Percentiles rank a stretch among this genome's conserved stretches.
Conservation (phyloP, 2,888 invertebrate species). For the Caradrina clavipalpis region DNA sequence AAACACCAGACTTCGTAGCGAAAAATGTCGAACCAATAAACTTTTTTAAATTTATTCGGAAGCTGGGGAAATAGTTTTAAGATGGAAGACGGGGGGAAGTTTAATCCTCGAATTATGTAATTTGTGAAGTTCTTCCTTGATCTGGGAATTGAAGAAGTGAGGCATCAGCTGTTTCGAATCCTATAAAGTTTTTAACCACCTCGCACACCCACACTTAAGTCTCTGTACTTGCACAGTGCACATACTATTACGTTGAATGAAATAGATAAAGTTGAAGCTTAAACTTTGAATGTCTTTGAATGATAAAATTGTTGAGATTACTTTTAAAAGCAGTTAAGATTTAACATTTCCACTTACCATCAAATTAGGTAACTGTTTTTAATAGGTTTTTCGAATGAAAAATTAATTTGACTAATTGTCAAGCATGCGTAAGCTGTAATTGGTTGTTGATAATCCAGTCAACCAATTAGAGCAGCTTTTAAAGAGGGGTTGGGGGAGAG, state of each 20-base stretch:
- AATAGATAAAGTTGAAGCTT: conserved; percentile 9
- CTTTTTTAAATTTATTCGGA: conserved; percentile 53
- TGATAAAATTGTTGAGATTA: background rate
- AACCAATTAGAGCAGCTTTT: too few species aligned
- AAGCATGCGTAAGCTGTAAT: too few species aligned
- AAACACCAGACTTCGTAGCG: conserved; percentile 46
- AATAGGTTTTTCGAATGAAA: too few species aligned
- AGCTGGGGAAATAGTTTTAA: conserved; percentile 51
- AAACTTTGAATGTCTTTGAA: conserved; percentile 8
- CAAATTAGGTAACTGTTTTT: too few species aligned
- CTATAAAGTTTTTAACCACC: conserved; percentile 23
- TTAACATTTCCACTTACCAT: too few species aligned
- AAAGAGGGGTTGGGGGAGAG: too few species aligned
- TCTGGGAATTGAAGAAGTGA: conserved; percentile 30
- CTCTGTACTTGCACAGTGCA: background rate
- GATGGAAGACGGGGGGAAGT: conserved; percentile 11
- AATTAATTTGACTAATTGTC: too few species aligned
- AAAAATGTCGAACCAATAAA: conserved; percentile 52
- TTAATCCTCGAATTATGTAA: conserved; percentile 51
- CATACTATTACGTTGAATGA: conserved; percentile 6
- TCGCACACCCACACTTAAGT: background rate
- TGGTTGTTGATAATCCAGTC: too few species aligned
- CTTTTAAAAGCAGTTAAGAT: conserved; percentile 3
- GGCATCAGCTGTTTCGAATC: conserved; percentile 18
- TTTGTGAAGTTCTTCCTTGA: conserved; percentile 31